Evolutionary conservation across 2,113 vertebrate species (phyloP).

Genomic region (Trogon melanurus): DNA sequence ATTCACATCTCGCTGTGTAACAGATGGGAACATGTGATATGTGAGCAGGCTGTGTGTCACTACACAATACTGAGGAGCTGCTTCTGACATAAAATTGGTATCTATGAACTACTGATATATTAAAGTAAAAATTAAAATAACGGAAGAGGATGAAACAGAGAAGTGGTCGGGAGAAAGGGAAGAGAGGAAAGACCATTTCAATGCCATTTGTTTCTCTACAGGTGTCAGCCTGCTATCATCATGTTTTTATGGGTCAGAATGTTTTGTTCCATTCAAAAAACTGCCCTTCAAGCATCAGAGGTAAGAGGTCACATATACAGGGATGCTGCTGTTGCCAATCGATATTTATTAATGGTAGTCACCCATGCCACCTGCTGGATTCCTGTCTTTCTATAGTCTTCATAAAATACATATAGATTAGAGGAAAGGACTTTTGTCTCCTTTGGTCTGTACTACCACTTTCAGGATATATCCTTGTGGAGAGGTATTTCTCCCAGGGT

Average conservation of each 20-base stretch:
- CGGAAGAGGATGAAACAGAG: neutral
- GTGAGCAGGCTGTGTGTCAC: neutral
- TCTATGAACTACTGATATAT: neutral
- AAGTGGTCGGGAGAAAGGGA: neutral
- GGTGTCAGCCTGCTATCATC: constrained; percentile 81
- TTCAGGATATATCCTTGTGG: neutral
- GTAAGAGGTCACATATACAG: constrained; percentile 72
- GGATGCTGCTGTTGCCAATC: constrained; percentile 77
- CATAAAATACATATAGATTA: neutral
- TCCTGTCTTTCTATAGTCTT: constrained; percentile 61
- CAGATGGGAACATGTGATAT: constrained; percentile 19
- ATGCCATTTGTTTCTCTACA: constrained; percentile 39
- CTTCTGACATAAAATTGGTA: neutral
- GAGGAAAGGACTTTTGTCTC: neutral
- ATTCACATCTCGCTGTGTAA: neutral
- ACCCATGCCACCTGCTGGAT: constrained; percentile 95
- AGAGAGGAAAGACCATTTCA: neutral
- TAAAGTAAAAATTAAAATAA: neutral
- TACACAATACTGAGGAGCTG: neutral
- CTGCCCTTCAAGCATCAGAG: constrained; percentile 76
- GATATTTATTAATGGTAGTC: constrained; percentile 83
- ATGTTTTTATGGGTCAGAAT: constrained; percentile 78
- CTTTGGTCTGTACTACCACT: neutral
- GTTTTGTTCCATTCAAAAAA: constrained; percentile 82
- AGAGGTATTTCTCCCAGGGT: neutral